These are phyloP conservation scores for Hoplostethus atlanticus DNA, from an alignment of 2,797 vertebrate genomes.

Conservation along the genomic window DNA sequence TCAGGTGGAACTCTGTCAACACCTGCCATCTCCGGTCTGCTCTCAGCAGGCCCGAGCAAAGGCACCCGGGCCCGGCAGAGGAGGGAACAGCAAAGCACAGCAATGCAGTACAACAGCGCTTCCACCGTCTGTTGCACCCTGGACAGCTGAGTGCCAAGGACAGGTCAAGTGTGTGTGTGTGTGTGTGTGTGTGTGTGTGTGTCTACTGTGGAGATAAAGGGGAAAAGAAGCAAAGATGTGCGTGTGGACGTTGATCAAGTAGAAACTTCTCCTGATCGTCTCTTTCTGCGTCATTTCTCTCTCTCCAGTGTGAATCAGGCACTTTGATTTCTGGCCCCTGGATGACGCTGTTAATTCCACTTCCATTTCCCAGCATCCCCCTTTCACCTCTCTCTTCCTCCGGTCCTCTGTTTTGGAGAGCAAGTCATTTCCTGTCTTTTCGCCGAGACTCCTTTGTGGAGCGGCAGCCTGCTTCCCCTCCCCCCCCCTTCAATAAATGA, in stretches of 20 bases:
- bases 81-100: constrained; percentile 55
- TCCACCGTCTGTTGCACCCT: constrained; percentile 53
- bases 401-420: constrained; percentile 28
- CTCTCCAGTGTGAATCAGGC: constrained; percentile 32
- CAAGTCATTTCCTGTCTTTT: constrained; percentile 64
- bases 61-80: constrained; percentile 17
- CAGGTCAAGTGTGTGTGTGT: constrained; percentile 50
- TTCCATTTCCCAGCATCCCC: constrained; percentile 41
- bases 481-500: constrained; percentile 51
- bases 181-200: not conserved
- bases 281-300: constrained; percentile 20
- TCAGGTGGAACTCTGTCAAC: constrained; percentile 79
- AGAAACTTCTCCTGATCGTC: constrained; percentile 17
- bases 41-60: constrained; percentile 34
- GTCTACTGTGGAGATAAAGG: not conserved
- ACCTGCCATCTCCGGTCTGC: constrained; percentile 72
- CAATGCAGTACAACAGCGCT: constrained; percentile 44
- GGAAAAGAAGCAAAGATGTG: too few species aligned
- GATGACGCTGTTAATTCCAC: constrained; percentile 1
- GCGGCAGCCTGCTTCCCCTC: constrained; percentile 14
- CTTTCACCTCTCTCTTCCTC: constrained; percentile 25
- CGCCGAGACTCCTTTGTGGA: constrained; percentile 21
- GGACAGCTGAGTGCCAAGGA: constrained; percentile 69
- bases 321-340: constrained; percentile 25
- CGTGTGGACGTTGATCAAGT: constrained; percentile 1